Conservation (phyloP, 2,113 vertebrate genomes). For the Ascaphus truei region DNA sequence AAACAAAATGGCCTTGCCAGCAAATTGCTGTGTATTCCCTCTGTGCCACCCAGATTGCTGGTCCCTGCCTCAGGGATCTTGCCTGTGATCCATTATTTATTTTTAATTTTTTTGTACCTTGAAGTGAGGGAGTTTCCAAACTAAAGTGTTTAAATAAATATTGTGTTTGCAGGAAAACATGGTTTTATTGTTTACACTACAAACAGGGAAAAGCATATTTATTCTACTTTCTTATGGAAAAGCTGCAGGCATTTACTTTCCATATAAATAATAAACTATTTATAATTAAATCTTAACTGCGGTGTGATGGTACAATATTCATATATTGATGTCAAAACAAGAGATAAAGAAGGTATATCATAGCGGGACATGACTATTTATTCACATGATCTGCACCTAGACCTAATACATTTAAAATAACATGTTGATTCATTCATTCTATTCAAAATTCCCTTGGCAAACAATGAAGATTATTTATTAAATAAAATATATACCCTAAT, state of each 20-base stretch:
- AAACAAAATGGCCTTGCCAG: too few species aligned
- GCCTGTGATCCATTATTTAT: not conserved
- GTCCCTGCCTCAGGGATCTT: not conserved
- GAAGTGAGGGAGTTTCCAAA: not conserved
- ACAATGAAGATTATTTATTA: too few species aligned
- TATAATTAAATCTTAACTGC: not conserved
- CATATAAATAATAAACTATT: not conserved
- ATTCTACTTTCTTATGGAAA: not conserved
- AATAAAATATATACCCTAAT: too few species aligned
- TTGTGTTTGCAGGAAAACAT: not conserved
- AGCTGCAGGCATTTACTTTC: not conserved
- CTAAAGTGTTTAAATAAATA: not conserved
- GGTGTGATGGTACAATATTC: not conserved
- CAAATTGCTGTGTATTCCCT: too few species aligned
- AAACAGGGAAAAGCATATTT: not conserved
- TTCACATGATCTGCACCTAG: too few species aligned
- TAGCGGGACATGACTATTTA: too few species aligned
- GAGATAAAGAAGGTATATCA: too few species aligned
- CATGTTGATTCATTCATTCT: too few species aligned
- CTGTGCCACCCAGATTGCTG: too few species aligned
- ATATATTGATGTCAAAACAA: too few species aligned
- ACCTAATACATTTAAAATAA: too few species aligned
- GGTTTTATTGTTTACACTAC: not conserved
- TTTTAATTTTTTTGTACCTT: not conserved
- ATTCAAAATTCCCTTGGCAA: too few species aligned